Evolutionary conservation across 1,140 invertebrate species (phyloP), one percentile per base, ranked within the genome.

Genomic region (Drosophila trapezifrons): DNA sequence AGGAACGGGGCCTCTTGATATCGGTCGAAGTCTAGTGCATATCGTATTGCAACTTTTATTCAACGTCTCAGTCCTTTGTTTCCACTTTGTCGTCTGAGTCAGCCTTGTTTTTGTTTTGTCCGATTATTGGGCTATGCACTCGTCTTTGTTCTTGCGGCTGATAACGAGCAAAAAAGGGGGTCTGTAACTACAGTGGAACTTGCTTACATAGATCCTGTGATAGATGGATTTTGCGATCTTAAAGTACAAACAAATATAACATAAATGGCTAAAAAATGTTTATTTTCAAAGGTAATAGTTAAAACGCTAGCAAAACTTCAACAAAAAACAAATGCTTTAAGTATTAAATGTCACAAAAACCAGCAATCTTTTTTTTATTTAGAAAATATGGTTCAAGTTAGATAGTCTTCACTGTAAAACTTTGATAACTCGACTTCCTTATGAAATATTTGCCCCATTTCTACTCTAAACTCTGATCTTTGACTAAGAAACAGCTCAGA

Each of bases 1-100:
- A 66, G 37, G 3, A 69, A 27, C 62, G 60, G 65, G 62, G 60
- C 38, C 60, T 54, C 7, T 43, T 35, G 42, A 66, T 69, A 69
- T 54, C 37, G 10, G 15, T 12, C 20, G 0, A 65, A 67, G 37
- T 45, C 56, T 45, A 45, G 29, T 8, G 38, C 27, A 64, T 62
- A 65, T 65, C 46, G 46, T 18, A 65, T 43, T 65, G 40, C 56
- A 46, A 42, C 13, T 42, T 38, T 5, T 4, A 18, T 40, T 20
- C 12, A 22, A 9, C 12, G 5, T 13, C 32, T 12, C 51, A 13
- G 18, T 64, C n/a, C 60, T 37, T 69, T 69, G 65, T 69, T 45
- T 32, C 18, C 8, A 17, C 10, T 52, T n/a, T 13, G 13, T 37
- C n/a, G n/a, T 10, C 43, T 69, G 65, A 66, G 18, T 69, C 60